A percentile compares a stretch with the other conserved stretches of the same genome.
Evolutionary conservation across 2,797 vertebrate species (phyloP).

Genomic region (Hyperoplus lanceolatus): DNA sequence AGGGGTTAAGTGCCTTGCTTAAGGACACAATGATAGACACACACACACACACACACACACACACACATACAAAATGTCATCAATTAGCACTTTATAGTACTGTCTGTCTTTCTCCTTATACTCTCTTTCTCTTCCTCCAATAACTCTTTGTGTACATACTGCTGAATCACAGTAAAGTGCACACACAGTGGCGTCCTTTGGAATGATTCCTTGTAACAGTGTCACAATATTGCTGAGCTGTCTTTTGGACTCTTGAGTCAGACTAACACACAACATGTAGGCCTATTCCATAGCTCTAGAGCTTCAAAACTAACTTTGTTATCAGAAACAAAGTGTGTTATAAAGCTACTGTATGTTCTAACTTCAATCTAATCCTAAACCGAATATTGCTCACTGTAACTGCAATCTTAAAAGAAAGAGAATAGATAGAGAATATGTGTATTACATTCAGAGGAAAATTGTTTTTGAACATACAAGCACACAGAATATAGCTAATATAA

Average conservation of each 20-base stretch:
- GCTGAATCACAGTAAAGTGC: neutral
- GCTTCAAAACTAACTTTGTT: neutral
- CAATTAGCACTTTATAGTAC: no score
- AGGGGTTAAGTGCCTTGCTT: no score
- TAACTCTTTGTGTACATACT: neutral
- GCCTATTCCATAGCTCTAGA: neutral
- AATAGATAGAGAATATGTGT: neutral
- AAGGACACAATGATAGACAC: no score
- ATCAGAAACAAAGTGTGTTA: neutral
- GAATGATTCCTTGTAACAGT: neutral
- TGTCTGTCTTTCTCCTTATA: neutral
- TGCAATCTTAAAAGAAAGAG: neutral
- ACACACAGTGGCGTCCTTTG: neutral
- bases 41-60: neutral
- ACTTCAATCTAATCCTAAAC: neutral
- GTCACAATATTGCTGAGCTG: constrained; percentile 5
- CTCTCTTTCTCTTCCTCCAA: neutral
- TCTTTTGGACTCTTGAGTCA: constrained; percentile 9
- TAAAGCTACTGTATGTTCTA: neutral
- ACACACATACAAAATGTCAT: no score
- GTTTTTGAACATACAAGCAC: neutral
- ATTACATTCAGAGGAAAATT: neutral
- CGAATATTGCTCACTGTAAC: no score
- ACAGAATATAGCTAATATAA: neutral
- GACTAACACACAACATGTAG: neutral